These are phyloP conservation scores for Megalopta genalis DNA, from an alignment of 1,140 invertebrate genomes.

Conservation along the genomic window DNA sequence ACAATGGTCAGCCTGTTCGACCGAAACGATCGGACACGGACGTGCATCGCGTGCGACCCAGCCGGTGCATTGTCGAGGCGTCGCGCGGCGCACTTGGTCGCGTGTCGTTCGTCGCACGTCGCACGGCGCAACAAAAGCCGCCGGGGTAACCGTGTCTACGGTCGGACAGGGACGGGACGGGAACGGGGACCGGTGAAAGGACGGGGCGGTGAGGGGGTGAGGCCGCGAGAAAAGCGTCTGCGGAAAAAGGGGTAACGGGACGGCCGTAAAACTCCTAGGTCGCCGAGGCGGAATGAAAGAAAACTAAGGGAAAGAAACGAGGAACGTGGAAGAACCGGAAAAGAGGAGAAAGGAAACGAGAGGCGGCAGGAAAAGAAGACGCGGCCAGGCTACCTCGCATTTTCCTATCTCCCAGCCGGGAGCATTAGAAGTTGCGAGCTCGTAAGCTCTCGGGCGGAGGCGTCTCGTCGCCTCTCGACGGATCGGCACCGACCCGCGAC, in stretches of 20 bases:
- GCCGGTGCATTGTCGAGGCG: too few relatives aligned
- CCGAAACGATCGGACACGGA: too few relatives aligned
- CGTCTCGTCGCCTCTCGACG: background rate
- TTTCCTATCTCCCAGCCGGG: constrained; percentile 42
- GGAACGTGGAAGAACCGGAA: background rate
- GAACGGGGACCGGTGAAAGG: too few relatives aligned
- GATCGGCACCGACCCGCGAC: background rate
- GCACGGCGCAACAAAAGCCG: too few relatives aligned
- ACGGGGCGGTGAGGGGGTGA: too few relatives aligned
- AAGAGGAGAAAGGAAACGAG: too few relatives aligned
- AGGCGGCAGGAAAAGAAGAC: background rate
- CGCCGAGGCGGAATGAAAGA: background rate
- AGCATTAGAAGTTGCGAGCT: constrained; percentile 50
- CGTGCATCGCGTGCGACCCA: too few relatives aligned
- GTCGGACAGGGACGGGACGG: too few relatives aligned
- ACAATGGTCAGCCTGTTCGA: too few relatives aligned
- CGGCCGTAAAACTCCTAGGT: constrained; percentile 41
- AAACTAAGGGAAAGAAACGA: constrained; percentile 3
- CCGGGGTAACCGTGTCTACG: too few relatives aligned
- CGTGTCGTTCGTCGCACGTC: too few relatives aligned
- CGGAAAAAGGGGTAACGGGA: constrained; percentile 22
- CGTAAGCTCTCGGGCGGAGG: constrained; percentile 30
- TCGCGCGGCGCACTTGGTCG: too few relatives aligned
- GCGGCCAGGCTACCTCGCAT: constrained; percentile 17
- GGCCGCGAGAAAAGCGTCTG: background rate